Base-by-base conservation (phyloP, 2,888 invertebrate species). In the Xestia rhomboidea region DNA sequence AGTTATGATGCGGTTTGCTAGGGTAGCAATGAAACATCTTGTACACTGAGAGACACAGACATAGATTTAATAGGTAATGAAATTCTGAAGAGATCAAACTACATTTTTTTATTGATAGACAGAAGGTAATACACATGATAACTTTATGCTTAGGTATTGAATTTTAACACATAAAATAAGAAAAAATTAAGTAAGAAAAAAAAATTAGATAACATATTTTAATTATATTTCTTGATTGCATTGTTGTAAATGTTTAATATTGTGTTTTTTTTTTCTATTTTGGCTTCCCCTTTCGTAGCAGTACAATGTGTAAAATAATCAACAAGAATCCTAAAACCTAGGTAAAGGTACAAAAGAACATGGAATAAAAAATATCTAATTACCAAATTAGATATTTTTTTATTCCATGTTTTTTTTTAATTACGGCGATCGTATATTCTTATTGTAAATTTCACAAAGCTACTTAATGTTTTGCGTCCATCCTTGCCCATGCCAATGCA, bases 21-120 rank as follows among this genome's bases (percentile, higher is more conserved):
- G 73, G 78, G 21, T 30, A 27, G 21, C 7, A 80, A 69, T 81
- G 34, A 80, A 81, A 80, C 49, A 57, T 44, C 21, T 44, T 34
- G 1, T n/a, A 41, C 4, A 67, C 64, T 34, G 11, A 41, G 41
- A 41, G 10, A 41, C 41, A 41, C 41, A 41, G 41, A 54, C 34
- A 27, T 8, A 34, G 0, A 34, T 79, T n/a, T 63, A 73, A 57
- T 77, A n/a, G n/a, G n/a, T n/a, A 51, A 46, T 64, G 15, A 46
- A 57, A 62, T 46, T 27, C 41, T 15, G 24, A 54, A 63, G 8
- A n/a, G 10, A 2, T 34, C 21, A 30, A 24, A 76, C 5, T 30
- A 21, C 7, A 49, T 13, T n/a, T 41, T 34, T 60, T 51, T 46
- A 38, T 34, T n/a, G 15, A 27, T 27, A 54, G 2, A 24, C 6